These are phyloP conservation scores for Sarcophaga caerulescens DNA, from an alignment of 2,888 invertebrate genomes.

Conservation along the genomic window DNA sequence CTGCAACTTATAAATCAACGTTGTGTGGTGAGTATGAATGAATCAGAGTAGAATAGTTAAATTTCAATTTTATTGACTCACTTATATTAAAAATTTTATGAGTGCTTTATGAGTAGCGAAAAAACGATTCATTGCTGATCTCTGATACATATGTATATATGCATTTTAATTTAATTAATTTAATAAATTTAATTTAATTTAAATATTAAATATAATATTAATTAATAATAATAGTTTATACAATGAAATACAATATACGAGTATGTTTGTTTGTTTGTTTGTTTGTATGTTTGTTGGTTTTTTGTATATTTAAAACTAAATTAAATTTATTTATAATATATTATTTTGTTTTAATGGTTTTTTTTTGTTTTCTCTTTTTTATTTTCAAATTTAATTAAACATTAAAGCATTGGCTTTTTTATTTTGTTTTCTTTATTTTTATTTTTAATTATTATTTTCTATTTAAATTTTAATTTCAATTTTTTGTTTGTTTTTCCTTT, in stretches of 20 bases:
- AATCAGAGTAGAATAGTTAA: too few relatives aligned
- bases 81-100: too few relatives aligned
- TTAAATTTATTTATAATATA: conserved; percentile 51
- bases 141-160: conserved; percentile 43
- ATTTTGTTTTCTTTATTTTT: conserved; percentile 19
- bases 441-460: conserved; percentile 7
- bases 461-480: conserved; percentile 26
- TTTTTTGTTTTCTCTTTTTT: conserved; percentile 28
- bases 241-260: conserved; percentile 46
- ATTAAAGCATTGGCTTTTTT: conserved; percentile 53
- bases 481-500: conserved; percentile 29
- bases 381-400: conserved; percentile 47
- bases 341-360: conserved; percentile 17
- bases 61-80: too few relatives aligned
- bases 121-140: too few relatives aligned
- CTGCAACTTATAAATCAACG: too few relatives aligned
- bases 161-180: conserved; percentile 48
- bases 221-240: conserved; percentile 45
- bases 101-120: too few relatives aligned
- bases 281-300: too few relatives aligned
- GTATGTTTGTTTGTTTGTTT: too few relatives aligned
- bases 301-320: conserved; percentile 46
- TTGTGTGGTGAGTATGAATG: too few relatives aligned
- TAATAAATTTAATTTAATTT: conserved; percentile 35
- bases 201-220: conserved; percentile 17